Evolutionary conservation across 2,797 vertebrate genomes (phyloP).

Genomic region (Gallinago stenura): DNA sequence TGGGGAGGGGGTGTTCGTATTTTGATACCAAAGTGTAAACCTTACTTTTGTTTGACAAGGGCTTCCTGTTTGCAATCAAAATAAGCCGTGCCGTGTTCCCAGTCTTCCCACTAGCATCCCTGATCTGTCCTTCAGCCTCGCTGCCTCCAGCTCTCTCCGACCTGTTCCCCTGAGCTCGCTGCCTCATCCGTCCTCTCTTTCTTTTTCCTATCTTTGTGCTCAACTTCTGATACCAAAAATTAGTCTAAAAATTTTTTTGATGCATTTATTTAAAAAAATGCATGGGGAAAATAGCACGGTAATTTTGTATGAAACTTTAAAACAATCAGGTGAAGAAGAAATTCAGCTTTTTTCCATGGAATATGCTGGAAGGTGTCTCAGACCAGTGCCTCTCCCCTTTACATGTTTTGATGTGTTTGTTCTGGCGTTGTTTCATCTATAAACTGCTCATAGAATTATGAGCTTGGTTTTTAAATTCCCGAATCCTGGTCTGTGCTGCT

Average conservation of each 20-base stretch:
- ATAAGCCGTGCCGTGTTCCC: neutral
- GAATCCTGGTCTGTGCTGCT: neutral
- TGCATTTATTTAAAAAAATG: neutral
- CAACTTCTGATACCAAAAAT: neutral
- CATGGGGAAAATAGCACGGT: neutral
- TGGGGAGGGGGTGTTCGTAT: fast-evolving
- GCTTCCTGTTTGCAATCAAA: neutral
- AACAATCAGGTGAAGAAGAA: neutral
- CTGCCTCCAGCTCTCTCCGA: neutral
- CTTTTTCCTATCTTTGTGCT: neutral
- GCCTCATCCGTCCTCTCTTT: fast-evolving
- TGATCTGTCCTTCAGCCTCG: neutral
- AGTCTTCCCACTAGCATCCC: neutral
- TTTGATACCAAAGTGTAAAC: neutral
- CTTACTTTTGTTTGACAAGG: neutral
- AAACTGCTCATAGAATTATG: neutral
- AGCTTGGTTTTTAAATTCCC: neutral
- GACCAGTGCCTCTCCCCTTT: neutral
- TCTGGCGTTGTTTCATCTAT: neutral
- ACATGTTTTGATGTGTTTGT: neutral
- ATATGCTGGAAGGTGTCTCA: neutral
- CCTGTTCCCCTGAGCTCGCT: neutral
- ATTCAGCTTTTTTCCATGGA: neutral
- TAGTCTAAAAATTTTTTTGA: neutral
- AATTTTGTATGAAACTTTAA: neutral